Conservation (phyloP, 2,888 invertebrate species). For the Amorpha juglandis region DNA sequence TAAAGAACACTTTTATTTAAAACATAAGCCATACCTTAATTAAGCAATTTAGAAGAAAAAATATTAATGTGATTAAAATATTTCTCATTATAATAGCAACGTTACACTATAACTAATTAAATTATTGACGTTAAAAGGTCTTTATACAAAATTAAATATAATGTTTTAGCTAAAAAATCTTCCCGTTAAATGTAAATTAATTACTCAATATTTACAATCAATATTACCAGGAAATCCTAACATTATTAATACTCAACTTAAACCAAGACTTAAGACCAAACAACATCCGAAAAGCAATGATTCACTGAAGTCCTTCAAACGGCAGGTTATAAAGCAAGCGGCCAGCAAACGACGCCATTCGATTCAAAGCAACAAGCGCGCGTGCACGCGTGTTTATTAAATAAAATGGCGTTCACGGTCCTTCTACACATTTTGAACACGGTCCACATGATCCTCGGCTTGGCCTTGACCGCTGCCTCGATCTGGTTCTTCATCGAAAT, state of each 20-base stretch:
- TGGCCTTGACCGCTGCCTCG: constrained; percentile 58
- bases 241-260: neutral
- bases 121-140: too few species aligned
- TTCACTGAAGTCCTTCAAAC: constrained; percentile 33
- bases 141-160: neutral
- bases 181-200: neutral
- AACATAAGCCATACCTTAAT: neutral
- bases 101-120: neutral
- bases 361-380: constrained; percentile 47
- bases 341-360: constrained; percentile 56
- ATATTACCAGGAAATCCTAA: neutral
- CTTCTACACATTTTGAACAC: constrained; percentile 60
- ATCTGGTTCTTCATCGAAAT: constrained; percentile 73
- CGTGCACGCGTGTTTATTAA: constrained; percentile 17
- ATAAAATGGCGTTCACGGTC: constrained; percentile 44
- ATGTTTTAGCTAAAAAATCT: too few species aligned
- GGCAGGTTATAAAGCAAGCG: constrained; percentile 51
- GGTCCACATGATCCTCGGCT: constrained; percentile 56
- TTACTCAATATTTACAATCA: neutral
- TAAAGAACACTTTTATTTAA: neutral
- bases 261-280: constrained; percentile 1
- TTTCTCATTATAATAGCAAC: neutral
- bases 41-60: neutral
- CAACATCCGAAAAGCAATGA: constrained; percentile 33
- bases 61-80: neutral